phyloP scores from a whole-genome alignment of 2,797 vertebrate genomes.

The Mormyrops attenuatus region DNA sequence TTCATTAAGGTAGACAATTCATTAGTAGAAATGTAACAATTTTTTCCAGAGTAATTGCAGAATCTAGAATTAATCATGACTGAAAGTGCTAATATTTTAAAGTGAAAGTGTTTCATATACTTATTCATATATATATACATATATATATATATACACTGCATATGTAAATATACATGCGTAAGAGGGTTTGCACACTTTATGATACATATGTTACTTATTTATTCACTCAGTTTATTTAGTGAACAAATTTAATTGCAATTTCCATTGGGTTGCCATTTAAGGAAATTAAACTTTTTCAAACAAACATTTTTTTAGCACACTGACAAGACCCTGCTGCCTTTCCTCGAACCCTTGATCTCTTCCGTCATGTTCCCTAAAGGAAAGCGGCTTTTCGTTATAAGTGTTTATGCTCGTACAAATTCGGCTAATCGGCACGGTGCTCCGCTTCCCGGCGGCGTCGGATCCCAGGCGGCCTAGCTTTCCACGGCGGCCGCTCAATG shows the following conservation, averaged over 20 bases:
- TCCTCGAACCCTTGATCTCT: not conserved
- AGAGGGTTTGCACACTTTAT: not conserved
- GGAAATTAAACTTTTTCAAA: not conserved
- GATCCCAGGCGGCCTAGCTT: not conserved
- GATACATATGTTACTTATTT: not conserved
- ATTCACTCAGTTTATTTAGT: not conserved
- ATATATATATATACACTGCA: not conserved
- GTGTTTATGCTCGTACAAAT: not conserved
- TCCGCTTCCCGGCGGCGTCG: not conserved
- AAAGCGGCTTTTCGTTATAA: not conserved
- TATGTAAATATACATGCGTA: not conserved
- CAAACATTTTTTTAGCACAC: not conserved
- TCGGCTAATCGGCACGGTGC: not conserved
- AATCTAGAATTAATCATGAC: not conserved
- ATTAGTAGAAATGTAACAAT: not conserved
- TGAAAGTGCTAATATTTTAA: not conserved
- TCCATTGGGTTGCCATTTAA: not conserved
- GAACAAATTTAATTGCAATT: not conserved
- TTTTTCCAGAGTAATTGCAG: not conserved
- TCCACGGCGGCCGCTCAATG: not conserved
- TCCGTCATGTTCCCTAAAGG: not conserved
- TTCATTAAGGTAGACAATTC: not conserved
- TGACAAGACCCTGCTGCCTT: not conserved
- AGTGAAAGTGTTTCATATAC: not conserved
- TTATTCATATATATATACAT: not conserved